Percentiles rank a stretch among this genome's conserved stretches.
These are phyloP conservation scores for Cheirogaleus major DNA, from an alignment of 2,797 vertebrate genomes.

Conservation along the genomic window DNA sequence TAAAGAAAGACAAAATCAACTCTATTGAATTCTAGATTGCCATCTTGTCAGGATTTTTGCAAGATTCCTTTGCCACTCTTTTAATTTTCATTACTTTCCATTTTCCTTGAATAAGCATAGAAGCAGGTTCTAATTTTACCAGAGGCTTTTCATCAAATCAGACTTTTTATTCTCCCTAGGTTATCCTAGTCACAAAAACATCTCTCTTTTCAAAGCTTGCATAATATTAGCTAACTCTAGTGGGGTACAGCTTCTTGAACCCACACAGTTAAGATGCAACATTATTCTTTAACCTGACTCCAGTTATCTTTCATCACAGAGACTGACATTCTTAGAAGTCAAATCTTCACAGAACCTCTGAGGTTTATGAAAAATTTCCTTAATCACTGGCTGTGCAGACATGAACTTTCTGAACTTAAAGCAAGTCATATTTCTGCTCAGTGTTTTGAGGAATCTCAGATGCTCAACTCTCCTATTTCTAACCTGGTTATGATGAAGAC, in stretches of 20 bases:
- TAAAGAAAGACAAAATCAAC: slow-evolving; percentile 74
- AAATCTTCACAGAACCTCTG: slow-evolving; percentile 80
- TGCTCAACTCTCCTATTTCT: background rate
- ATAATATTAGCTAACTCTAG: slow-evolving; percentile 85
- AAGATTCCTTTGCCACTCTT: slow-evolving; percentile 79
- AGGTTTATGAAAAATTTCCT: slow-evolving; percentile 80
- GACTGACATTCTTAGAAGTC: slow-evolving; percentile 81
- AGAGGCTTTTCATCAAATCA: slow-evolving; percentile 84
- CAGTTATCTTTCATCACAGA: slow-evolving; percentile 80
- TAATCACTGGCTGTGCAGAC: slow-evolving; percentile 69
- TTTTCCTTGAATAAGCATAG: slow-evolving; percentile 82
- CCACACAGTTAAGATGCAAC: slow-evolving; percentile 83
- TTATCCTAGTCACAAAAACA: slow-evolving; percentile 83
- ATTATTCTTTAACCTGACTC: slow-evolving; percentile 80
- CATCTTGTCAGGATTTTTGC: slow-evolving; percentile 79
- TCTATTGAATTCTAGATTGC: slow-evolving; percentile 69
- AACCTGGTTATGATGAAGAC: slow-evolving; percentile 30
- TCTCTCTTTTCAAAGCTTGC: slow-evolving; percentile 81
- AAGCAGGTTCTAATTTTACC: slow-evolving; percentile 87
- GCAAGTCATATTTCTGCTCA: slow-evolving; percentile 59
- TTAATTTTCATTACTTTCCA: slow-evolving; percentile 84
- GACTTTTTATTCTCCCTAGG: slow-evolving; percentile 83
- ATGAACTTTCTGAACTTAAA: slow-evolving; percentile 75
- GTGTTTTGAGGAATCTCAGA: slow-evolving; percentile 48
- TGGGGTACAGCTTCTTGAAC: slow-evolving; percentile 82